Base-by-base conservation (phyloP, 2,113 vertebrate genomes). In the Lutjanus erythropterus region DNA sequence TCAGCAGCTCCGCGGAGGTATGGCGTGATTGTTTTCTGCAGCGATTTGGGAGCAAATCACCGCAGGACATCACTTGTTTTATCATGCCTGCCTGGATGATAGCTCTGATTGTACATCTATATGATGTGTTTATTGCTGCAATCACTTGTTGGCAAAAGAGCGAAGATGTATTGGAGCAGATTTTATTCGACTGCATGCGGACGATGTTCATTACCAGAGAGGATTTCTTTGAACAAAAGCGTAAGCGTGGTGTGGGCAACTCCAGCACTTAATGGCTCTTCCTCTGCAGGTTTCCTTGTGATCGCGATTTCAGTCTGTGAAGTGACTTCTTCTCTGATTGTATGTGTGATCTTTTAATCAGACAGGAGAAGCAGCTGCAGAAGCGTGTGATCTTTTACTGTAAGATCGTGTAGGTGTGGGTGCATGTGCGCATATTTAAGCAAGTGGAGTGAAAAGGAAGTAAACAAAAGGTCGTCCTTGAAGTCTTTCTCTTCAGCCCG, bases 381-480 rank as follows among this genome's bases (percentile, higher is more conserved):
- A 18, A 29, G 33, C 16, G 47, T 31, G 42, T 55, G 35, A 33
- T 76, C n/a, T 49, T 27, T 59, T 16, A 68, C 60, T 49, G 3
- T 21, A 12, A 42, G 19, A 42, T 33, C 23, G 61, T 19, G 41
- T 42, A 5, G 9, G 27, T 29, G 29, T 15, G n/a, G 39, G 35
- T 70, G 39, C 5, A 0, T 46, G 11, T 33, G 44, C 39, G 58
- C 55, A 64, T 76, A 33, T 62, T 14, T 39, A 11, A 42, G 19
- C 11, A 8, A 46, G 23, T 25, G 10, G 18, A 49, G 31, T 52
- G 53, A 23, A 37, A 46, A 41, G 71, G n/a, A 58, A 68, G 76
- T 58, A 75, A 78, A 83, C 39, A 68, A 71, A 44, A 47, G 58
- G 10, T 44, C 37, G 62, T 12, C 78, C 84, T 81, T 81, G 42